Conservation (phyloP, 2,888 invertebrate species). For the Dryobotodes eremita region DNA sequence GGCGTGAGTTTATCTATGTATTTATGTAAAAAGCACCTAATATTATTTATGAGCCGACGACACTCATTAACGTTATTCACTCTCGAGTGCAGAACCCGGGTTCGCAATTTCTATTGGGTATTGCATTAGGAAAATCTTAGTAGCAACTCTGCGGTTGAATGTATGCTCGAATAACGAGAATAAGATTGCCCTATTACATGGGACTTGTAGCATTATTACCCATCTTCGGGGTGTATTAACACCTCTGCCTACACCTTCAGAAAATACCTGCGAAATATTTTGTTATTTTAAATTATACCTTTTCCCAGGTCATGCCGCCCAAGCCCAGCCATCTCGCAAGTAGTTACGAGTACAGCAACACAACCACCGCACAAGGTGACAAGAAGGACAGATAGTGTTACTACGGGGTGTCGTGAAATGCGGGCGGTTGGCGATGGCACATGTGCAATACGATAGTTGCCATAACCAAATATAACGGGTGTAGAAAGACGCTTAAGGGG, state of each 20-base stretch:
- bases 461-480: constrained; percentile 23
- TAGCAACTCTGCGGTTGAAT: background rate
- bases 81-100: background rate
- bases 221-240: background rate
- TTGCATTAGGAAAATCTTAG: background rate
- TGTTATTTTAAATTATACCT: background rate
- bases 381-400: constrained; percentile 44
- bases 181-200: background rate
- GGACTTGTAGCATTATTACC: background rate
- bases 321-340: constrained; percentile 34
- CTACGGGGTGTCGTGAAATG: background rate
- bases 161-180: background rate
- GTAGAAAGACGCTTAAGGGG: background rate
- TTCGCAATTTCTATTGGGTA: background rate
- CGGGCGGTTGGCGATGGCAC: constrained; percentile 1
- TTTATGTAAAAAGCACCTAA: background rate
- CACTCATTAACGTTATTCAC: background rate
- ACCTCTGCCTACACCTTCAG: background rate
- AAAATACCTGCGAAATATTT: background rate
- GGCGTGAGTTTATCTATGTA: too few species aligned
- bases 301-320: constrained; percentile 25
- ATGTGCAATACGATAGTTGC: constrained; percentile 12
- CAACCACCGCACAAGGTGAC: constrained; percentile 5
- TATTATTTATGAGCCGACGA: background rate
- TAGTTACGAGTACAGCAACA: constrained; percentile 24